Base-by-base conservation (phyloP, 2,888 invertebrate species). In the Aphidius colemani region DNA sequence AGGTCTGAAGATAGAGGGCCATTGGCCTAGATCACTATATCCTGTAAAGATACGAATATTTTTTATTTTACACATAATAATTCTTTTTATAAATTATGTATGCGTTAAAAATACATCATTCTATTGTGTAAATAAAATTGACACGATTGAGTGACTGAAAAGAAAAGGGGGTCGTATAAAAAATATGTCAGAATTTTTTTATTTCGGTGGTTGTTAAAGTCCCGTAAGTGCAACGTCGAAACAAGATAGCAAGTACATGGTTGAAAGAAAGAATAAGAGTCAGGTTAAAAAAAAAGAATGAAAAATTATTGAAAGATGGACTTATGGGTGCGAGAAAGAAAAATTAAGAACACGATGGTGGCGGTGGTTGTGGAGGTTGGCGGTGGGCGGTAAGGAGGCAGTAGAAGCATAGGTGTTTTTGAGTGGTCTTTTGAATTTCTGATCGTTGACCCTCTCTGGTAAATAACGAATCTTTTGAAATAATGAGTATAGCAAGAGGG, bases 381-480 rank as follows among this genome's bases (percentile, higher is more conserved):
- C 5, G 51, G 44, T 51, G 50, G 41, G 44, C 41, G 30, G 40
- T 51, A 44, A 46, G 39, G 48, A 43, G 11, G 10, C 45, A 18
- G 49, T 45, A 63, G 58, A 53, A 41, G 45, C 55, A 65, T 65
- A 61, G 65, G 61, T 58, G 67, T 63, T 46, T 64, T 69, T 64
- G 61, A 68, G 69, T 66, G 69, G 68, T 66, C 68, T 71, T 67
- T 71, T 70, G 65, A 74, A 72, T 66, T 70, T 71, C 71, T 73
- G 73, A 77, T 76, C 77, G 75, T 77, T 78, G 74, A 76, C 74
- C 77, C 75, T 75, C 74, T 68, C 69, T 74, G 76, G 79, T 80
- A 79, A 80, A 81, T 81, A 81, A 80, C 75, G 75, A 75, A 80
- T 79, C 76, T 79, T 78, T 78, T 74, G 75, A 78, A 73, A 82